A percentile compares a stretch with the other conserved stretches of the same genome.
Evolutionary conservation across 1,140 invertebrate species (phyloP).

Genomic region (Drosophila arawakana): DNA sequence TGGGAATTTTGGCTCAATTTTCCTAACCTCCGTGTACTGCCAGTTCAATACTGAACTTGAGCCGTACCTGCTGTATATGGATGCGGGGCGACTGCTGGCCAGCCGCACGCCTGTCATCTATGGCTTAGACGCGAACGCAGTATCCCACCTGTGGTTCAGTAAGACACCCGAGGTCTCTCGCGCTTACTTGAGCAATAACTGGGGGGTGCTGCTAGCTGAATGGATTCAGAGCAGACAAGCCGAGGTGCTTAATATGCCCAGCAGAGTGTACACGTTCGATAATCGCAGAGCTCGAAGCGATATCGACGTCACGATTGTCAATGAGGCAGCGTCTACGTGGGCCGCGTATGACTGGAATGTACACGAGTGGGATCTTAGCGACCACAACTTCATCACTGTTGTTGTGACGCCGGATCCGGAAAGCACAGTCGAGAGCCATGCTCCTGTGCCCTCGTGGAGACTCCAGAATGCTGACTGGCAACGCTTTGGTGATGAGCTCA

Average conservation of each 20-base stretch:
- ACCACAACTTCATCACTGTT: slow-evolving; percentile 38
- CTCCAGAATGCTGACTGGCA: neutral
- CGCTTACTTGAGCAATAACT: too few species aligned
- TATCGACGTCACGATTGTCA: slow-evolving; percentile 36
- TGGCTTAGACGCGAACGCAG: too few species aligned
- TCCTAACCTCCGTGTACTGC: too few species aligned
- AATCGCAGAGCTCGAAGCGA: slow-evolving; percentile 6
- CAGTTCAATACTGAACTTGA: too few species aligned
- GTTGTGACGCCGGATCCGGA: neutral
- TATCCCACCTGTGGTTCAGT: too few species aligned
- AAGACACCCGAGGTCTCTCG: too few species aligned
- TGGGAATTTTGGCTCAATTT: too few species aligned
- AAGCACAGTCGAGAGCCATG: neutral
- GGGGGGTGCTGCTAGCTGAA: neutral
- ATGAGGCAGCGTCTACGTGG: slow-evolving; percentile 20
- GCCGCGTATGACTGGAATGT: slow-evolving; percentile 27
- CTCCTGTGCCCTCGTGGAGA: neutral
- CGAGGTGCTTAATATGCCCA: neutral
- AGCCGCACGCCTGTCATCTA: too few species aligned
- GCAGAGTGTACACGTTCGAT: slow-evolving; percentile 13
- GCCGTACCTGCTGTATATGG: too few species aligned
- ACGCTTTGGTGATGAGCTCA: too few species aligned
- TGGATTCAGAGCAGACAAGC: slow-evolving; percentile 5
- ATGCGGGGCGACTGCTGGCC: too few species aligned
- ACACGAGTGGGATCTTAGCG: slow-evolving; percentile 33